Conservation (phyloP, 2,888 invertebrate species). For the Sesia apiformis region DNA sequence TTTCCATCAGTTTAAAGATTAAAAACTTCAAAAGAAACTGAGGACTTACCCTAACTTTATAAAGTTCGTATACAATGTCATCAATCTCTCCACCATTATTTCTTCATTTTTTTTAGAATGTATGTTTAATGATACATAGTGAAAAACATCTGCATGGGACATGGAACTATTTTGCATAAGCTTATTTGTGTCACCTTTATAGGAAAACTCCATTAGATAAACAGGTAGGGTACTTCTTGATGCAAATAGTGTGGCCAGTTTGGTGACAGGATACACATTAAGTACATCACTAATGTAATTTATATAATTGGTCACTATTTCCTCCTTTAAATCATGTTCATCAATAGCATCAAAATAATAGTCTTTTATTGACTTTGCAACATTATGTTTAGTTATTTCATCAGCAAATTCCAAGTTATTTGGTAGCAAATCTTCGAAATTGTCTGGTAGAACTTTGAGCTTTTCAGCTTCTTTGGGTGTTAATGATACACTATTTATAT, state of each 20-base stretch:
- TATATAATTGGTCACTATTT: slow-evolving; percentile 23
- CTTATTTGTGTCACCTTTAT: slow-evolving; percentile 9
- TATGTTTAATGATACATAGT: slow-evolving; percentile 26
- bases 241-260: slow-evolving; percentile 38
- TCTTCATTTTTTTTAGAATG: slow-evolving; percentile 18
- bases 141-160: slow-evolving; percentile 22
- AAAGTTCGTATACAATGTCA: slow-evolving; percentile 42
- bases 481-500: slow-evolving; percentile 26
- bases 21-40: not conserved
- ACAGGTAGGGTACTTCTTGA: slow-evolving; percentile 28
- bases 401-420: slow-evolving; percentile 40
- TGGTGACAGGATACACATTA: slow-evolving; percentile 43
- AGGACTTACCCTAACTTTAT: slow-evolving; percentile 43
- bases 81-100: slow-evolving; percentile 23
- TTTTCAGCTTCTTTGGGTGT: slow-evolving; percentile 20
- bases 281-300: slow-evolving; percentile 47
- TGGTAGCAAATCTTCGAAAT: slow-evolving; percentile 42
- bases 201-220: slow-evolving; percentile 40
- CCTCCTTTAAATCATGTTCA: slow-evolving; percentile 14
- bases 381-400: slow-evolving; percentile 20
- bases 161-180: slow-evolving; percentile 3
- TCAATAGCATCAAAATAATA: slow-evolving; percentile 31
- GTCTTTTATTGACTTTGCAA: slow-evolving; percentile 40
- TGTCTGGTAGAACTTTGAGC: slow-evolving; percentile 24
- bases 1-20: no score